Evolutionary conservation across 2,888 invertebrate genomes (phyloP).

Genomic region (Podotricha telesiphe): DNA sequence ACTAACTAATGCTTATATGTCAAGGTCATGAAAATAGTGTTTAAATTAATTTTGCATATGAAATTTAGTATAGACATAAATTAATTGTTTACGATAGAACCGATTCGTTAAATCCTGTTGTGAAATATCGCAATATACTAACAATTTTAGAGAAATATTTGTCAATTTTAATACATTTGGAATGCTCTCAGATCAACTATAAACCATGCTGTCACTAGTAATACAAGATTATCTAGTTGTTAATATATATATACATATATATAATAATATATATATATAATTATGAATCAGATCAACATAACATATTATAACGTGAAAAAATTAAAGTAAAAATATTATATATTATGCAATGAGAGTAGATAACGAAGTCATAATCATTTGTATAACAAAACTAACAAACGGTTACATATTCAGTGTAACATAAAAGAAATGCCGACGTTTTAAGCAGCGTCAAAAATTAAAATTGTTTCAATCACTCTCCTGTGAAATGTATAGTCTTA

Average conservation of each 20-base stretch:
- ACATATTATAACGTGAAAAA: slow-evolving; percentile 28
- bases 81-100: slow-evolving; percentile 23
- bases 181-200: not conserved
- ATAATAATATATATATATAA: not conserved
- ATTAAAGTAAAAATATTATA: slow-evolving; percentile 56
- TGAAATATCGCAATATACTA: not conserved
- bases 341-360: slow-evolving; percentile 62
- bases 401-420: slow-evolving; percentile 44
- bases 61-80: slow-evolving; percentile 37
- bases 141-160: slow-evolving; percentile 11
- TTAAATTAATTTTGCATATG: slow-evolving; percentile 34
- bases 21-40: slow-evolving; percentile 43
- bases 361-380: slow-evolving; percentile 62
- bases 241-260: too few species aligned
- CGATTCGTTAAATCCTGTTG: slow-evolving; percentile 23
- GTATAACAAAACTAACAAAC: slow-evolving; percentile 54
- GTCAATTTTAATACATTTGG: not conserved
- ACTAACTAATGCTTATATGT: slow-evolving; percentile 44
- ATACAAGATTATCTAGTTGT: not conserved
- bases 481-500: slow-evolving; percentile 23
- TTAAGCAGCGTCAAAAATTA: slow-evolving; percentile 20
- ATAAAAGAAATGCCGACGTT: slow-evolving; percentile 28
- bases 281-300: not conserved
- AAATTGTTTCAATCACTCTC: slow-evolving; percentile 24
- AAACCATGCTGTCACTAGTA: not conserved